Conservation (phyloP, 2,113 vertebrate species). For the Emberiza fucata region DNA sequence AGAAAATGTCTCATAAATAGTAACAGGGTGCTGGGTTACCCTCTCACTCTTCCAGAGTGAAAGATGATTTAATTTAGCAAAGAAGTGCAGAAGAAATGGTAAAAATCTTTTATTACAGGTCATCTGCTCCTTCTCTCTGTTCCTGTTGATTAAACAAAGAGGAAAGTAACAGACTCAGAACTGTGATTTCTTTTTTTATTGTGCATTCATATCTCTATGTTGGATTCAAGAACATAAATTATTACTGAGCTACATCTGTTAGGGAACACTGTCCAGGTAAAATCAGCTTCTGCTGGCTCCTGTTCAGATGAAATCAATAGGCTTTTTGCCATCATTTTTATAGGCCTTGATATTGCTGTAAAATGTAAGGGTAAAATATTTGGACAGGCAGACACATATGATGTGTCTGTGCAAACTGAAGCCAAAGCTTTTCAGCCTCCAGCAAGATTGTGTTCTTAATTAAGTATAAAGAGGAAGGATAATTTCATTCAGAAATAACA, state of each 20-base stretch:
- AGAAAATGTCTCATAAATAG: background rate
- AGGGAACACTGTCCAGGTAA: background rate
- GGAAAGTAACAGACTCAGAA: background rate
- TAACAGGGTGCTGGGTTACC: background rate
- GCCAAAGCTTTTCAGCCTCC: background rate
- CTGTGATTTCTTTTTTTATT: background rate
- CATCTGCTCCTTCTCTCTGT: background rate
- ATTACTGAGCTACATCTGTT: slow-evolving; percentile 2
- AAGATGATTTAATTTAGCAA: background rate
- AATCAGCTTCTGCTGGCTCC: background rate
- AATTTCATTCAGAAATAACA: background rate
- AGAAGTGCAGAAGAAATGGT: background rate
- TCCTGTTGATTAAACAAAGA: background rate
- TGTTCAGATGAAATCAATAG: background rate
- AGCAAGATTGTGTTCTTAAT: background rate
- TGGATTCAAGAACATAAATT: background rate
- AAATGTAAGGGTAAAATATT: background rate
- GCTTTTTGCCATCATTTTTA: background rate
- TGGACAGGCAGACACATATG: background rate
- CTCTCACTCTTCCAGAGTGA: background rate
- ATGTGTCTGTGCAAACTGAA: background rate
- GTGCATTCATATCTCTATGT: background rate
- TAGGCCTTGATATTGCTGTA: background rate
- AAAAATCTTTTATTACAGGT: background rate
- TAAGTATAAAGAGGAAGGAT: background rate